Base-by-base conservation (phyloP, 2,888 invertebrate genomes). In the Ennomos quercinarius region DNA sequence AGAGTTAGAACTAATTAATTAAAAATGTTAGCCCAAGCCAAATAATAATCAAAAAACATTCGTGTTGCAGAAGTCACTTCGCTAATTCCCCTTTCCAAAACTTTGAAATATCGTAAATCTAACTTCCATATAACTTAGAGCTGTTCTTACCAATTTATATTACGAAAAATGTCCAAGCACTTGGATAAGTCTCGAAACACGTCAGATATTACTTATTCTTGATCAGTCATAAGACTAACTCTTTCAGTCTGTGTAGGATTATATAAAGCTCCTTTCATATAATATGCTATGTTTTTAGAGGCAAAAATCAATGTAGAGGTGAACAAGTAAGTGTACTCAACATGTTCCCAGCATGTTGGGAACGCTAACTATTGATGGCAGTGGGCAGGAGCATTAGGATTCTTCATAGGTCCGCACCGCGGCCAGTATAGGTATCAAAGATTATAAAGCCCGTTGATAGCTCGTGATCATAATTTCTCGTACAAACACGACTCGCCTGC, bases 131-230 rank as follows among this genome's bases (percentile, higher is more conserved):
- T 61, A 74, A 61, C 64, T 63, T 49, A 45, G 66, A 68, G 63
- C 73, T 53, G 64, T 61, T 50, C 62, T 60, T 68, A 66, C 58
- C 63, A 67, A 71, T 74, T 74, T 70, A 70, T 71, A 71, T 73
- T 73, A 71, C 64, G 71, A 64, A 68, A 68, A 67, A 65, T 57
- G 39, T 64, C 59, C 55, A 58, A 63, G 45, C 42, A 54, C 64
- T 57, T 45, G 50, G 65, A 68, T 73, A 62, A 72, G 57, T 57
- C 65, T 52, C 55, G 47, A 61, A 61, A 50, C 55, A 42, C 51
- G 76, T 68, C 72, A 73, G 63, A 67, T 66, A 64, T 70, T 70
- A 72, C 72, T 67, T 71, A 66, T 69, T 68, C 64, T 61, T 71
- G 64, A 71, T 75, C 70, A 72, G 57, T 76, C 67, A 72, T 66